Evolutionary conservation across 2,888 invertebrate species (phyloP), one percentile per base, ranked within the genome.

Genomic region (Lasioglossum zephyrum): DNA sequence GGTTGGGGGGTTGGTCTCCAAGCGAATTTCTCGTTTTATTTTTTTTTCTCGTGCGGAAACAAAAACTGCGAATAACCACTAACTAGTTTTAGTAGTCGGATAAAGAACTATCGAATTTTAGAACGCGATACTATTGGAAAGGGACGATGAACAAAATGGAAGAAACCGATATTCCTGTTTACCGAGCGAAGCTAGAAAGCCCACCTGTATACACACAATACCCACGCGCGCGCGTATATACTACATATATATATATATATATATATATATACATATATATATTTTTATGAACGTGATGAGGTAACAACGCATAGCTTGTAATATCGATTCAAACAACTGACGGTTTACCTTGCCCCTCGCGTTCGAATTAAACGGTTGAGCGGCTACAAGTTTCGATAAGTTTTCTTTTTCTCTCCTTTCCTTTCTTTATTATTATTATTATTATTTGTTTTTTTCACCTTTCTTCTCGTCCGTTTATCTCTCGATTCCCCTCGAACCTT

Each of bases 241-340:
- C 86, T 88, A 90, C 91, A 94, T 94, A 95, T 57, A 57, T 22
- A 53, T 57, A 57, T 95, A 95, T 95, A 31, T 1, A 31, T 31
- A 31, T 31, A 31, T 31, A 31, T 31, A 31, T 31, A 31, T 31
- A n/a, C n/a, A 31, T 53, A 53, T 53, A 53, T 57, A 57, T 95
- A 95, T 95, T 95, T 95, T 95, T 95, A 94, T 94, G 94, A 94
- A 94, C 94, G 94, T 94, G 92, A 94, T 93, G 93, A 94, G 92
- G 92, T 93, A 93, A 93, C 93, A 92, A 70, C 92, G 93, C 92
- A 92, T 94, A 94, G 93, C 93, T 95, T 93, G 93, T 94, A 93
- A 93, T 92, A 92, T 91, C 91, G 91, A 93, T 88, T 92, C 90
- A 87, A 90, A 92, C 89, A 89, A 93, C 88, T 90, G 90, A 90